phyloP scores from a whole-genome alignment of 2,797 vertebrate genomes.

The Melanotaenia pygmaea region DNA sequence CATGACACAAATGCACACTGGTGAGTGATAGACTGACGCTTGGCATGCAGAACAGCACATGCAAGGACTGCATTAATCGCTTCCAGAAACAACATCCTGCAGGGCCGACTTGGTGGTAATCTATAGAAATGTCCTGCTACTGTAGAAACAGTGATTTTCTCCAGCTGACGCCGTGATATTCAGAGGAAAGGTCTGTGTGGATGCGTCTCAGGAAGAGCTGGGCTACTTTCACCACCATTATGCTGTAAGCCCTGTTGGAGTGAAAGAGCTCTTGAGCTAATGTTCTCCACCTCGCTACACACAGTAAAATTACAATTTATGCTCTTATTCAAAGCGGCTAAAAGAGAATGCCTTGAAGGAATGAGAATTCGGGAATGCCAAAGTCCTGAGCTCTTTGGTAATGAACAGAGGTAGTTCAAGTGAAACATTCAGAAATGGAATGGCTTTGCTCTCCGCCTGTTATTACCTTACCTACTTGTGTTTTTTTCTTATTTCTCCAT shows the following conservation, averaged over 20 bases:
- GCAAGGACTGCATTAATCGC: conserved; percentile 52
- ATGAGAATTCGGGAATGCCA: conserved; percentile 36
- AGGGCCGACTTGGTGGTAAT: conserved; percentile 34
- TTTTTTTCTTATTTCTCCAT: conserved; percentile 13
- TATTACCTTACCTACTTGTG: conserved; percentile 14
- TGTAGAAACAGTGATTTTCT: conserved; percentile 16
- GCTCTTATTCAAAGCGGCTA: conserved; percentile 47
- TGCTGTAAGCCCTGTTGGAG: conserved; percentile 38
- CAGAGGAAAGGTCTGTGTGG: conserved; percentile 14
- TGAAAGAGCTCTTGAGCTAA: conserved; percentile 49
- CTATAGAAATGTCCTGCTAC: conserved; percentile 49
- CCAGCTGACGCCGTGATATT: conserved; percentile 50
- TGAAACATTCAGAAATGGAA: conserved; percentile 43
- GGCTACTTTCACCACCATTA: conserved; percentile 1
- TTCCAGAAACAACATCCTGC: conserved; percentile 38
- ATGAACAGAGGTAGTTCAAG: conserved; percentile 46
- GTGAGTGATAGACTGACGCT: conserved; percentile 44
- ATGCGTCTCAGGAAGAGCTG: conserved; percentile 25
- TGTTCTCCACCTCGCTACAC: conserved; percentile 58
- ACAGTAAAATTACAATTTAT: conserved; percentile 60
- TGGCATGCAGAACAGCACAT: conserved; percentile 3
- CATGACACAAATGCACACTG: conserved; percentile 10
- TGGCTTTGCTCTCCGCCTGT: conserved; percentile 28
- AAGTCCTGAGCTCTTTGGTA: conserved; percentile 37
- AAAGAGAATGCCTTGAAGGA: conserved; percentile 44